Evolutionary conservation across 2,888 invertebrate genomes (phyloP).

Genomic region (Lasioglossum leucozonium): DNA sequence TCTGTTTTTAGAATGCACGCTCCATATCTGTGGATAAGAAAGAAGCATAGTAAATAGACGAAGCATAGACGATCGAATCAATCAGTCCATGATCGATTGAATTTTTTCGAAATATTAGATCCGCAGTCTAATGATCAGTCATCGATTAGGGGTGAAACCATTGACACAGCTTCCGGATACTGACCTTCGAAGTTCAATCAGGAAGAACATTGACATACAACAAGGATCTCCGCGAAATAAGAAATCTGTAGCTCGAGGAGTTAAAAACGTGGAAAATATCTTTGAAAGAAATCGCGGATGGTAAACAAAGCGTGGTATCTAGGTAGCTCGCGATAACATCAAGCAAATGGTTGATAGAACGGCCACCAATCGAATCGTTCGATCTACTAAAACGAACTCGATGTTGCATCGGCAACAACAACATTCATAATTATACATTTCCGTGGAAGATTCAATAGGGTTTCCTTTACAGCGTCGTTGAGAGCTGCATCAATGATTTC

Average conservation of each 20-base stretch:
- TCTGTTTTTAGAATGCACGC: constrained; percentile 27
- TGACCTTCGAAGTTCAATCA: background rate
- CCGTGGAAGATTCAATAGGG: background rate
- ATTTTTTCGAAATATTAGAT: too few species aligned
- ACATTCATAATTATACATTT: background rate
- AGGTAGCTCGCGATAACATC: constrained; percentile 43
- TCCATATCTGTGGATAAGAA: constrained; percentile 31
- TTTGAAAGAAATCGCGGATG: background rate
- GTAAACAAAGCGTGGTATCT: constrained; percentile 51
- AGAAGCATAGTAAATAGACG: constrained; percentile 32
- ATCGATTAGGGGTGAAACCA: background rate
- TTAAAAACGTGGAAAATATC: background rate
- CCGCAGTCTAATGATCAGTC: background rate
- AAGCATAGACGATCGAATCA: background rate
- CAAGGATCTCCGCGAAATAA: background rate
- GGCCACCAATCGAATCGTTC: background rate
- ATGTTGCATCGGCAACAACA: background rate
- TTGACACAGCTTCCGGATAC: background rate
- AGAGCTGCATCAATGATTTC: background rate
- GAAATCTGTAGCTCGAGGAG: background rate
- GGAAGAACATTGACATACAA: background rate
- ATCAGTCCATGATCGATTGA: background rate
- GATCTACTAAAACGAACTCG: background rate
- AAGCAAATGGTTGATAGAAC: constrained; percentile 14
- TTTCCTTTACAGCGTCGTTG: background rate